Percentiles rank a stretch among this genome's conserved stretches.
These are phyloP conservation scores for Cyphomyrus plagiostoma DNA, from an alignment of 2,113 vertebrate species.

Conservation along the genomic window DNA sequence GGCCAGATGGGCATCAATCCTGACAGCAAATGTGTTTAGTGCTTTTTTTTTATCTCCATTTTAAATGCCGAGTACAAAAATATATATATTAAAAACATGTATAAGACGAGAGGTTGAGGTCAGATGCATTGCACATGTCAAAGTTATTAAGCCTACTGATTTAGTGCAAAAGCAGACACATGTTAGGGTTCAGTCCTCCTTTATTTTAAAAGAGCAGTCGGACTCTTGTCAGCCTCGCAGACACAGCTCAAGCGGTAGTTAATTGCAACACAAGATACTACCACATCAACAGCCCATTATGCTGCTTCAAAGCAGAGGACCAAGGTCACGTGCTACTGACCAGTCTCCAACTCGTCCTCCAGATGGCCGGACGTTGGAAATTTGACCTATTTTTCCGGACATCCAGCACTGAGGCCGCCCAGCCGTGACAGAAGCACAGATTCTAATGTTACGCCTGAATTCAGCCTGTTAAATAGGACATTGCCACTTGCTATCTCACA, in stretches of 20 bases:
- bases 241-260: neutral
- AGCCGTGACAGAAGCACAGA: neutral
- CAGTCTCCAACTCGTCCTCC: neutral
- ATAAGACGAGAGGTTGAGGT: neutral
- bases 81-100: neutral
- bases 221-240: neutral
- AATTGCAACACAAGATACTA: neutral
- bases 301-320: neutral
- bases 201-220: neutral
- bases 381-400: conserved; percentile 2
- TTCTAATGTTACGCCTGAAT: neutral
- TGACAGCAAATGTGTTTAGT: neutral
- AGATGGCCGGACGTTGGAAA: conserved; percentile 2
- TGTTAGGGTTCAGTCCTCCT: neutral
- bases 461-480: neutral
- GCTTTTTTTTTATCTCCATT: neutral
- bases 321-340: neutral
- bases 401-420: neutral
- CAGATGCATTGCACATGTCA: neutral
- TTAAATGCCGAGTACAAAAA: neutral
- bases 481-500: neutral
- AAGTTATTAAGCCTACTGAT: neutral
- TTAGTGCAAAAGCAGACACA: neutral
- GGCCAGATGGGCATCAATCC: neutral
- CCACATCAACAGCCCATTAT: neutral